Evolutionary conservation across 2,797 vertebrate genomes (phyloP), one percentile per base, ranked within the genome.

Genomic region (Paratrypauchen microcephalus): DNA sequence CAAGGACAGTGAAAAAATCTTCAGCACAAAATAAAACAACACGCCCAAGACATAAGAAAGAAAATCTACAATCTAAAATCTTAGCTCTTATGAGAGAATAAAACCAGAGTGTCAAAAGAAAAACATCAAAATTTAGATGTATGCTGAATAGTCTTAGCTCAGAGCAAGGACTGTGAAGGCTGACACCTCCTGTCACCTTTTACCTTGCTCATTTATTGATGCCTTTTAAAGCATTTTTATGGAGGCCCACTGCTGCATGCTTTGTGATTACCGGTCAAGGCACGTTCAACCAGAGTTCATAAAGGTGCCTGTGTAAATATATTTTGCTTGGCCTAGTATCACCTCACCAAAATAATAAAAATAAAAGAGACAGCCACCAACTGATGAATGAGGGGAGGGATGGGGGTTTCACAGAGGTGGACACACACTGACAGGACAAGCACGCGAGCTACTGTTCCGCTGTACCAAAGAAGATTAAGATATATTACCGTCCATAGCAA

Each of bases 241-340:
- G 68, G 77, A 60, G 75, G 74, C 76, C 66, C 66, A 57, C 64
- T 74, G 61, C 67, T 66, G 63, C 66, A 76, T 30, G 8, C 73
- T 48, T 61, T 79, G 60, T 84, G 79, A 87, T 85, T 87, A 80
- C 74, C 9, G 84, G 81, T 86, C 88, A 79, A 76, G 39, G 74
- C 87, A 86, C 76, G 74, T 87, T 85, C 80, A 72, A 72, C 66
- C 52, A 57, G 55, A 83, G 89, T 89, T 90, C 85, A 90, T 84
- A 85, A 82, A 87, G 83, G 87, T 86, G 86, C 77, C 64, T 80
- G 82, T 81, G 77, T 85, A 84, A 88, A 92, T 89, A 86, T 81
- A 88, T 89, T 87, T 76, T 78, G 81, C 74, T 76, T 80, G 76
- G 77, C 84, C 72, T 77, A 18, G 30, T 82, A 82, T 89, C 78